Conservation (phyloP, 2,797 vertebrate genomes). For the Sebastes minor region DNA sequence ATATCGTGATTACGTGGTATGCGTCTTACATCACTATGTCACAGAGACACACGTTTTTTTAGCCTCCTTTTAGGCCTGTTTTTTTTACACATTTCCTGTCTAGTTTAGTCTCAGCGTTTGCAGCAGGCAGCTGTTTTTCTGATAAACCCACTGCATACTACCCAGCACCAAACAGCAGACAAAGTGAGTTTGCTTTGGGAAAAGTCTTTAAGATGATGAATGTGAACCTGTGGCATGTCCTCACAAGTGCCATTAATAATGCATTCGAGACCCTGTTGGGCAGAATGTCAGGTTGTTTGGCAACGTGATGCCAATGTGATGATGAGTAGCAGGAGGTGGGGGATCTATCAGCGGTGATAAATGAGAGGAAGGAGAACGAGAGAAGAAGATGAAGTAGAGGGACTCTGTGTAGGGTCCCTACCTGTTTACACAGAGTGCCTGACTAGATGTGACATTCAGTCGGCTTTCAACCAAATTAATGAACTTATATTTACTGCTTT, state of each 20-base stretch:
- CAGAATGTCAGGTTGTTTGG: slow-evolving; percentile 7
- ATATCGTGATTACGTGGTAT: too few species aligned
- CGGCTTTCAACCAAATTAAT: slow-evolving; percentile 20
- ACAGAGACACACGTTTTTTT: too few species aligned
- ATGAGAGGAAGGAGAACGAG: neutral
- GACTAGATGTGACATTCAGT: neutral
- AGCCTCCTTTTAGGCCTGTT: too few species aligned
- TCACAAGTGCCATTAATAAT: slow-evolving; percentile 3
- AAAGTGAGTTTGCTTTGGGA: neutral
- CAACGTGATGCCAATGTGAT: slow-evolving; percentile 20
- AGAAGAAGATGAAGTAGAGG: neutral
- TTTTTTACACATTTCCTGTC: too few species aligned
- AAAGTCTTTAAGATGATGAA: neutral
- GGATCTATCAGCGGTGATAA: slow-evolving; percentile 16
- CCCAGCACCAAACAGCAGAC: neutral
- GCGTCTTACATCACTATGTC: too few species aligned
- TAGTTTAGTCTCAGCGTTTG: neutral
- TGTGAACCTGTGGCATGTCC: neutral
- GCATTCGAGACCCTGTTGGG: neutral
- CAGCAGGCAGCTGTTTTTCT: neutral
- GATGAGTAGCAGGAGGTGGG: slow-evolving; percentile 6
- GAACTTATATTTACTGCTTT: neutral
- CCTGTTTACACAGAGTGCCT: neutral
- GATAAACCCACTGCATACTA: neutral
- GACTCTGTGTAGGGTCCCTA: neutral